A percentile compares a stretch with the other conserved stretches of the same genome.
Conservation (phyloP, 2,113 vertebrate genomes). For the Camelus bactrianus region DNA sequence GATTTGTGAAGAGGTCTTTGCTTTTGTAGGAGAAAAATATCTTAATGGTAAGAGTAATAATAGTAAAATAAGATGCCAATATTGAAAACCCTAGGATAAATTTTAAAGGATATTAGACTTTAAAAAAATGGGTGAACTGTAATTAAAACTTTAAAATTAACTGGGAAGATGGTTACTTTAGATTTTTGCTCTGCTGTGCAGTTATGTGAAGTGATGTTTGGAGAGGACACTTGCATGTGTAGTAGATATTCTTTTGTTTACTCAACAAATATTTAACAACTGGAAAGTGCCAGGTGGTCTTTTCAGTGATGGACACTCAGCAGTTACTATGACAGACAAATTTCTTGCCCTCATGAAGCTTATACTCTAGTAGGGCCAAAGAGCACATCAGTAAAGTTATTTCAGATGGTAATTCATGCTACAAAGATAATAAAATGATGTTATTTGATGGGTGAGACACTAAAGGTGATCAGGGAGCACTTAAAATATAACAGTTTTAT, state of each 20-base stretch:
- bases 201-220: background rate
- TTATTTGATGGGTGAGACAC: background rate
- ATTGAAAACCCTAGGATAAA: constrained; percentile 27
- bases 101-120: constrained; percentile 1
- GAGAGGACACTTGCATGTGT: background rate
- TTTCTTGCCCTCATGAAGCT: constrained; percentile 42
- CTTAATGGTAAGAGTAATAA: background rate
- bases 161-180: constrained; percentile 16
- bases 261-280: background rate
- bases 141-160: constrained; percentile 14
- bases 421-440: background rate
- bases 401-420: background rate
- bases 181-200: background rate
- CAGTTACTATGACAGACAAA: background rate
- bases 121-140: background rate
- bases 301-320: background rate
- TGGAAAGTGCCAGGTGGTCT: background rate
- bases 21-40: constrained; percentile 16
- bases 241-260: background rate
- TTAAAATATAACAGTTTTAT: background rate
- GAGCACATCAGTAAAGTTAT: background rate
- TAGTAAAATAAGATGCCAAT: constrained; percentile 15
- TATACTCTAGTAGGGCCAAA: background rate
- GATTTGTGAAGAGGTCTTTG: constrained; percentile 24
- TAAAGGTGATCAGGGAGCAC: background rate